Base-by-base conservation (phyloP, 2,797 vertebrate species). In the Pyrocephalus nanus region DNA sequence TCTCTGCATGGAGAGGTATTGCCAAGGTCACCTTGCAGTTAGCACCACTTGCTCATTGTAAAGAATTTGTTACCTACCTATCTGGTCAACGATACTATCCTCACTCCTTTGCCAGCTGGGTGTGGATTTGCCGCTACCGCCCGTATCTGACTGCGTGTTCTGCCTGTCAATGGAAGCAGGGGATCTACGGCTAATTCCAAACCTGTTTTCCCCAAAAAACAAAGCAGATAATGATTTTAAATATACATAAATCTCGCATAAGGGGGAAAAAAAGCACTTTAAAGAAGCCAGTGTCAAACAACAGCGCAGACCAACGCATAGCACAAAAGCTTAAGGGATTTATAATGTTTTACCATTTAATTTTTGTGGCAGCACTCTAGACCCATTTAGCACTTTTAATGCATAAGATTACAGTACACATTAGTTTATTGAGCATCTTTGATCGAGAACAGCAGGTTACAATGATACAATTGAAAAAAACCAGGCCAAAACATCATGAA, bases 171-270 rank as follows among this genome's bases (percentile, higher is more conserved):
- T 98, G 51, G 98, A 97, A 77, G 98, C 98, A 7, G 99, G 98
- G 58, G 99, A 99, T 96, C 98, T 98, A 90, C 98, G 98, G 97
- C 98, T 99, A 92, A 98, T 98, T 93, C 98, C 99, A 97, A 99
- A 99, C 97, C 99, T 99, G 96, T 65, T 95, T 81, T 32, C 88
- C 96, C 96, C 84, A 91, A 90, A 90, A 96, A 79, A 96, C 93
- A 97, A 94, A 88, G 87, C 75, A 96, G 64, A 94, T 12, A 34
- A 83, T 23, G 8, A 65, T 48, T 72, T 71, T 83, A 80, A 73
- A 86, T 27, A 88, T 2, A 42, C 34, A 64, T 30, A 32, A 18
- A 79, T 72, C 32, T 88, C 40, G 26, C 8, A 48, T 13, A 91
- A 10, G 57, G 48, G 18, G 17, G 12, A 61, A 93, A 88, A 88